phyloP scores from a whole-genome alignment of 2,113 vertebrate species.

The Cyrtonyx montezumae region DNA sequence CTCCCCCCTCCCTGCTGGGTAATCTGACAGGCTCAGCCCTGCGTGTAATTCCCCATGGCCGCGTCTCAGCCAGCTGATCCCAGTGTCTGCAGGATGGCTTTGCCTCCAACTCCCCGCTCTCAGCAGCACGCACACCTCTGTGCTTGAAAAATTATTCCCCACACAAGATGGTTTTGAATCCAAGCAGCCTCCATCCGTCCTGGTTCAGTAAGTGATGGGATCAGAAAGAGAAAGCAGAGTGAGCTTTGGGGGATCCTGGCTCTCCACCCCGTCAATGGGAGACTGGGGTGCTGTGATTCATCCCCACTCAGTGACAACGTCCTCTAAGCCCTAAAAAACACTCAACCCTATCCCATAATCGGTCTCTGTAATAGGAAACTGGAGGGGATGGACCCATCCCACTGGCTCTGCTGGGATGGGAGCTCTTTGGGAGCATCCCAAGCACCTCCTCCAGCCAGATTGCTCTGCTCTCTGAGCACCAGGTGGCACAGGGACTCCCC shows the following conservation, averaged over 20 bases:
- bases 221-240: background rate
- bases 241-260: background rate
- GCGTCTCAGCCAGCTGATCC: slow-evolving; percentile 22
- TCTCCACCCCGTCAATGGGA: background rate
- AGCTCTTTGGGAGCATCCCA: background rate
- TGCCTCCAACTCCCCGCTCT: background rate
- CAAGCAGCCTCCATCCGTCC: accelerated
- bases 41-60: slow-evolving; percentile 32
- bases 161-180: background rate
- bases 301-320: background rate
- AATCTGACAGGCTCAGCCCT: slow-evolving; percentile 68
- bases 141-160: background rate
- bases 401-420: background rate
- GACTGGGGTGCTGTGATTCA: background rate
- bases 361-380: background rate
- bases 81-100: slow-evolving; percentile 24
- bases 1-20: background rate
- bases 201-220: background rate
- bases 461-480: accelerated
- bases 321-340: background rate
- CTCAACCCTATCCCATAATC: background rate
- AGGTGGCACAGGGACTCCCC: background rate
- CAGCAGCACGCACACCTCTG: background rate
- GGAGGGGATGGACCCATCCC: background rate
- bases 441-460: background rate